Conservation (phyloP, 2,113 vertebrate genomes). For the Leptodactylus fuscus region DNA sequence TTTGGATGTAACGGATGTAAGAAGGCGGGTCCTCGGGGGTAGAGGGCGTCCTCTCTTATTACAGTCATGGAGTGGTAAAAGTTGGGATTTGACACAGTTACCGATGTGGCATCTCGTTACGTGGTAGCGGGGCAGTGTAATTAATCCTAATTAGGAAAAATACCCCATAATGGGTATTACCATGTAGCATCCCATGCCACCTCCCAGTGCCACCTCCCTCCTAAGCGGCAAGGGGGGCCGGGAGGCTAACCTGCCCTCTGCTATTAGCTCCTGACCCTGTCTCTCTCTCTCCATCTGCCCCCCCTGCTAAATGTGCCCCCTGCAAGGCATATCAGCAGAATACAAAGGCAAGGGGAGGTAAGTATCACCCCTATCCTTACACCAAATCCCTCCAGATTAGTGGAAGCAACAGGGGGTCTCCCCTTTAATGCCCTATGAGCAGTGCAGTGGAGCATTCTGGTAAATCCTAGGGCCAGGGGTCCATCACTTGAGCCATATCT, state of each 20-base stretch:
- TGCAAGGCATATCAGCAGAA: conserved; percentile 40
- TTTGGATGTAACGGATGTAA: conserved; percentile 13
- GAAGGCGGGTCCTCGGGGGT: not conserved
- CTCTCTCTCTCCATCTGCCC: not conserved
- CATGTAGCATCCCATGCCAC: not conserved
- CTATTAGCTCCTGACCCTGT: conserved; percentile 11
- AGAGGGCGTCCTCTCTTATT: conserved; percentile 13
- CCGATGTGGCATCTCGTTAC: not conserved
- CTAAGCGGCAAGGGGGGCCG: conserved; percentile 16
- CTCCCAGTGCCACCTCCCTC: conserved; percentile 42
- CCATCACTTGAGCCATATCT: not conserved
- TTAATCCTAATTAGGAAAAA: not conserved
- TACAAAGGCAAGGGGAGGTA: not conserved
- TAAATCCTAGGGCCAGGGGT: conserved; percentile 22
- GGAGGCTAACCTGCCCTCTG: not conserved
- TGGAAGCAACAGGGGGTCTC: conserved; percentile 2
- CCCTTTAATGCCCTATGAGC: not conserved
- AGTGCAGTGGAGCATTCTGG: not conserved
- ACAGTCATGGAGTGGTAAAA: conserved; percentile 36
- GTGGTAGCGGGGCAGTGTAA: conserved; percentile 1
- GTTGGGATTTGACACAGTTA: conserved; percentile 26
- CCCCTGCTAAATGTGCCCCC: conserved; percentile 13
- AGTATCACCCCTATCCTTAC: conserved; percentile 20
- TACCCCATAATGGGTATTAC: conserved; percentile 5
- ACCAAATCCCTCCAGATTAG: conserved; percentile 56